Percentiles rank a stretch among this genome's conserved stretches.
These are phyloP conservation scores for Pandemis heparana DNA, from an alignment of 2,888 invertebrate genomes.

Conservation along the genomic window DNA sequence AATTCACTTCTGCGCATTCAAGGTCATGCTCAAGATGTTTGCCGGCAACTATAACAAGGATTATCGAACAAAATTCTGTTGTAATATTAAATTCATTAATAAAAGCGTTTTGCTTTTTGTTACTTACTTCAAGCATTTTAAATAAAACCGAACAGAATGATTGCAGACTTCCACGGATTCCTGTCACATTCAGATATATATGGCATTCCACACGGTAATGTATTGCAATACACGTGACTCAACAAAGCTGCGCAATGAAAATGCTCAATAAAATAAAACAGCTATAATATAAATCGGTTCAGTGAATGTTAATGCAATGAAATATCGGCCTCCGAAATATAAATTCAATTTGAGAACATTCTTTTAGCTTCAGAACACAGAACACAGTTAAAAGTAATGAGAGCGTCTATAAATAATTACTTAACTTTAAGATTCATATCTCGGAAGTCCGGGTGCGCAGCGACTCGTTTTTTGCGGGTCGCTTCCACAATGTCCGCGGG, in stretches of 20 bases:
- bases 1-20: too few species aligned
- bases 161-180: slow-evolving; percentile 14
- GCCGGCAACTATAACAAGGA: too few species aligned
- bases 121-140: background rate
- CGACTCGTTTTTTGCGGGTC: slow-evolving; percentile 42
- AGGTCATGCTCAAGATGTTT: too few species aligned
- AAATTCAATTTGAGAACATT: slow-evolving; percentile 7
- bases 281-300: slow-evolving; percentile 17
- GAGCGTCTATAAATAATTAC: slow-evolving; percentile 26
- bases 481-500: slow-evolving; percentile 58
- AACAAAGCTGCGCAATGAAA: slow-evolving; percentile 6
- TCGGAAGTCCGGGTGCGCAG: slow-evolving; percentile 7
- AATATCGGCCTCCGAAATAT: background rate
- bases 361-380: background rate
- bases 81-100: too few species aligned
- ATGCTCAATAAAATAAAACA: slow-evolving; percentile 13
- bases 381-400: background rate
- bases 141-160: background rate
- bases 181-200: slow-evolving; percentile 13
- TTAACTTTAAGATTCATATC: slow-evolving; percentile 30
- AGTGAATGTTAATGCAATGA: slow-evolving; percentile 21
- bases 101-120: background rate
- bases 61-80: too few species aligned
- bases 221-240: slow-evolving; percentile 27
- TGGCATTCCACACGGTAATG: background rate